Evolutionary conservation across 2,888 invertebrate species (phyloP).

Genomic region (Hyles lineata): DNA sequence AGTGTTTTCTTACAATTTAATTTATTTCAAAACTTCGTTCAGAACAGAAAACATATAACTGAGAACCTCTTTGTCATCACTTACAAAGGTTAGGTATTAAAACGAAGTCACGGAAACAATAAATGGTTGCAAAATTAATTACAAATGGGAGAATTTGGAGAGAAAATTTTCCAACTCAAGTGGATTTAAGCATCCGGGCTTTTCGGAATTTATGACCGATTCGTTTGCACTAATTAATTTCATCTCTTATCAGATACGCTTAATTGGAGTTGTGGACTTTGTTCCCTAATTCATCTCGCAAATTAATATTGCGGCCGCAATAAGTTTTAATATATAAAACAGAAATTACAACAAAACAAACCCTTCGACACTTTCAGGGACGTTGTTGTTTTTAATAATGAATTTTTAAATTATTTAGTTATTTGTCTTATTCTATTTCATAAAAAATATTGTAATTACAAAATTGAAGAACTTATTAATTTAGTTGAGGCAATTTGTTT

Average conservation of each 20-base stretch:
- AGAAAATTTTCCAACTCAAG: constrained; percentile 48
- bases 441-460: too few relatives aligned
- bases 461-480: too few relatives aligned
- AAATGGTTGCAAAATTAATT: constrained; percentile 51
- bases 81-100: constrained; percentile 27
- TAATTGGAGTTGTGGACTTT: constrained; percentile 67
- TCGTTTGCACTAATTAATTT: constrained; percentile 73
- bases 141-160: constrained; percentile 45
- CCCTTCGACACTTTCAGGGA: neutral
- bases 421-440: neutral
- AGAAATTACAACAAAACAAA: constrained; percentile 13
- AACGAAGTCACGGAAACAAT: constrained; percentile 41
- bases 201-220: constrained; percentile 66
- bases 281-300: constrained; percentile 57
- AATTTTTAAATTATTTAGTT: neutral
- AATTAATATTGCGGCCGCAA: constrained; percentile 52
- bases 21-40: neutral
- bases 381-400: neutral
- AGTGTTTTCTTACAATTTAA: neutral
- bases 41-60: neutral
- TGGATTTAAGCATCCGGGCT: constrained; percentile 55
- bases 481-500: too few relatives aligned
- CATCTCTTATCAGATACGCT: constrained; percentile 67
- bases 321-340: constrained; percentile 43
- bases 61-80: constrained; percentile 6